phyloP scores from a whole-genome alignment of 2,888 invertebrate species.

The Agrilus mali region DNA sequence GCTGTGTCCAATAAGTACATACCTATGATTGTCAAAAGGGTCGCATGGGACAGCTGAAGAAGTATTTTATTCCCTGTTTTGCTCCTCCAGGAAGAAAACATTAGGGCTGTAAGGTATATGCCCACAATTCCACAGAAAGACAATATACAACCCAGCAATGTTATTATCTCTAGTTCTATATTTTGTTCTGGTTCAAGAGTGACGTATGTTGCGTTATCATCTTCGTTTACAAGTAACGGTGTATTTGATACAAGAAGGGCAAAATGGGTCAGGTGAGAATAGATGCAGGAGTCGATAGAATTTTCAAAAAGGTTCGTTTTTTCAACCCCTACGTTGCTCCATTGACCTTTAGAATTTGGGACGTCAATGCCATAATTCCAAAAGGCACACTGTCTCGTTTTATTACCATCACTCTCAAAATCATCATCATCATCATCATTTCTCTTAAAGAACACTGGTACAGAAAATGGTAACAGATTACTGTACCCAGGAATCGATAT shows the following conservation, averaged over 20 bases:
- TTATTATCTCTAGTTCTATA: conserved; percentile 21
- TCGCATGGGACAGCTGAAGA: conserved; percentile 48
- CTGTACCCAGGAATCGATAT: conserved; percentile 45
- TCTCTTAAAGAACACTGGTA: conserved; percentile 41
- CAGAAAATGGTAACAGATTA: conserved; percentile 39
- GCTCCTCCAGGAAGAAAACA: conserved; percentile 46
- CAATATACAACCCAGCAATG: not conserved
- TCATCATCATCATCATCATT: conserved; percentile 8
- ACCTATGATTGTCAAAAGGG: conserved; percentile 43
- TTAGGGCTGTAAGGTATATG: not conserved
- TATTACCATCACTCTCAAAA: conserved; percentile 22
- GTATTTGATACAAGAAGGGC: conserved; percentile 37
- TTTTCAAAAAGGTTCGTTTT: conserved; percentile 25
- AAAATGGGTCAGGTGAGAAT: conserved; percentile 46
- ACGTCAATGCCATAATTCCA: conserved; percentile 38
- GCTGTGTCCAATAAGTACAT: conserved; percentile 26
- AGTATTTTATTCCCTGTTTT: conserved; percentile 53
- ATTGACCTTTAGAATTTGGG: conserved; percentile 32
- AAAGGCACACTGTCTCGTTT: conserved; percentile 36
- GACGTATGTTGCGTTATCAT: conserved; percentile 12
- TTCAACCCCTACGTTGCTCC: conserved; percentile 44
- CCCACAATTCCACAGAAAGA: not conserved
- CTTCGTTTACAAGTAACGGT: conserved; percentile 7
- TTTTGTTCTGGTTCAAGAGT: conserved; percentile 29
- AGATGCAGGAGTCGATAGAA: conserved; percentile 38